Evolutionary conservation across 1,140 invertebrate species (phyloP).

Genomic region (Thaumatotibia leucotreta): DNA sequence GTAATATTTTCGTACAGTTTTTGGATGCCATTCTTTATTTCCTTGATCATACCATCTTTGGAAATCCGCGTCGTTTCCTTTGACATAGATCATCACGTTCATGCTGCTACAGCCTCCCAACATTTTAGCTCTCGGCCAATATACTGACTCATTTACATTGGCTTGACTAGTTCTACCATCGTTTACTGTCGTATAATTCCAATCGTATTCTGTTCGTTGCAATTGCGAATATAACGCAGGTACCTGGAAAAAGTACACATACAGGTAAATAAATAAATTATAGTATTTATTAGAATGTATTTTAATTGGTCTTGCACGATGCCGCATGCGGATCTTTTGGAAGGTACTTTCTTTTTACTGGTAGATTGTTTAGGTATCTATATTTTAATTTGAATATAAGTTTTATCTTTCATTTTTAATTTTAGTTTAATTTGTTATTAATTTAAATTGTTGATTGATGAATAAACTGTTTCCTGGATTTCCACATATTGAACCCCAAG

Average conservation of each 20-base stretch:
- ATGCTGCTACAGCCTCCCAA: constrained; percentile 81
- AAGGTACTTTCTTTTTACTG: no score
- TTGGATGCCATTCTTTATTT: constrained; percentile 80
- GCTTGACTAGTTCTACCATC: constrained; percentile 17
- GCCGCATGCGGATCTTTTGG: no score
- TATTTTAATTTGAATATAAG: no score
- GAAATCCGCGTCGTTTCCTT: constrained; percentile 77
- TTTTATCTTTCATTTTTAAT: no score
- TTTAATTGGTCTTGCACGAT: no score
- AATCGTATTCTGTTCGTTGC: constrained; percentile 19
- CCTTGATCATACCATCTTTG: constrained; percentile 80
- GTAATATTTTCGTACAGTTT: constrained; percentile 23
- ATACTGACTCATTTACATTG: constrained; percentile 16
- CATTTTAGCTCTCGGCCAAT: constrained; percentile 73
- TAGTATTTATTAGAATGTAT: background rate
- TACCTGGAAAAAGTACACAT: constrained; percentile 23
- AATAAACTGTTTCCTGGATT: no score
- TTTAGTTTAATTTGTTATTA: no score
- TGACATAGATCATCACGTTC: constrained; percentile 83
- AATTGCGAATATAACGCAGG: constrained; percentile 16
- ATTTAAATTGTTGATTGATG: no score
- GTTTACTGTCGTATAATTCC: constrained; percentile 21
- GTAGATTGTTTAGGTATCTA: no score
- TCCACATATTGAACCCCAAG: no score
- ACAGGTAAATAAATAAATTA: background rate